Base-by-base conservation (phyloP, 2,113 vertebrate species). In the Morone chrysops region DNA sequence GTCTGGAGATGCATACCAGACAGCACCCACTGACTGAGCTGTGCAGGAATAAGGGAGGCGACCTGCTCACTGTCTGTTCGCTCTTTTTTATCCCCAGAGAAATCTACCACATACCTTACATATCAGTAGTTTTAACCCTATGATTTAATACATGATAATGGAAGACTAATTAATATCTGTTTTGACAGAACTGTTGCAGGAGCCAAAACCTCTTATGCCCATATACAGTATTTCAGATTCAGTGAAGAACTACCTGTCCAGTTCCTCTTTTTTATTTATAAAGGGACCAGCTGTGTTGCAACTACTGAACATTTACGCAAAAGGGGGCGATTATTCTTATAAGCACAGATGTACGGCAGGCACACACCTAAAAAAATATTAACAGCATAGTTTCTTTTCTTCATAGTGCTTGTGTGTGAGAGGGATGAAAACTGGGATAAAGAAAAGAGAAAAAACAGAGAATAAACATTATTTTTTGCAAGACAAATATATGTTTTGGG, bases 1-100 rank as follows among this genome's bases (percentile, higher is more conserved):
- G 88, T 83, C 74, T 62, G 74, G 57, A 88, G 91, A 87, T 38
- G 40, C 69, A 88, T 67, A 59, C 61, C 82, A 84, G 93, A 75
- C 41, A 62, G 59, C 63, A 71, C 12, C 50, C 36, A 69, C 65
- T 48, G 48, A 70, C 69, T 45, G 73, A 72, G 65, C 38, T 17
- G 31, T 5, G 20, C 12, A 53, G 3, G 22, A 78, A 47, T n/a
- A 56, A 72, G 6, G 71, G 73, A 47, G 80, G 48, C 40, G 31
- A 75, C 70, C 70, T 73, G 77, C 62, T 66, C 61, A 36, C 51
- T 22, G 63, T 61, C 56, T 63, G 61, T 16, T 69, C 51, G 31
- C 81, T 40, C 20, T 53, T 43, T 56, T 43, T 50, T 36, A 70
- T 71, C 70, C 38, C 41, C 22, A 40, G 6, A 63, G 45, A 83